Base-by-base conservation (phyloP, 1,140 invertebrate species). In the Ostrea edulis region DNA sequence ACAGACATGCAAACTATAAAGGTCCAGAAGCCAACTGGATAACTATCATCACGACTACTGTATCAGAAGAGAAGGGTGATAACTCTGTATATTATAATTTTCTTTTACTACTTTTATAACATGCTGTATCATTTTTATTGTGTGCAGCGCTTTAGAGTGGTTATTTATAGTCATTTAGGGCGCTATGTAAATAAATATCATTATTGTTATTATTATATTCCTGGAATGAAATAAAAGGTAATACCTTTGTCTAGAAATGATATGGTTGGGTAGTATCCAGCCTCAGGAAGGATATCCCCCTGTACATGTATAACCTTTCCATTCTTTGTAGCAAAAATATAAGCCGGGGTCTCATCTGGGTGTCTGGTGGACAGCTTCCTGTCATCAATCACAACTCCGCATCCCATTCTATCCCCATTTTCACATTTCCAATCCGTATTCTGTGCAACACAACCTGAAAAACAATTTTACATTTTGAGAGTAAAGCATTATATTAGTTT, bases 191-290 rank as follows among this genome's bases (percentile, higher is more conserved):
- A 71, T 71, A 71, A 71, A 71, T 71, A 22, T 71, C 17, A 71
- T n/a, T 71, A 8, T 71, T 71, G 7, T 22, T 44, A n/a, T 2
- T 20, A 25, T 77, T 77, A 9, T 29, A 71, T 71, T 22, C 9
- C 1, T 20, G 4, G 9, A 25, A 35, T 20, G n/a, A n/a, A 8
- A 20, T 12, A 8, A 22, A 25, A 8, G 12, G 29, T 29, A 25
- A 35, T 86, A 86, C 85, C 85, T 53, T 77, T 71, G 2, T 51
- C 44, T n/a, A 77, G 11, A 8, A 86, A 77, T 20, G 53, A 86
- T 77, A 86, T 25, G 77, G 85, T 86, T 12, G 85, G 85, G 77
- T 86, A 86, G 53, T 71, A 86, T 11, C 85, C 85, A 25, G 17
- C 62, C 14, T 52, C 68, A 9, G 85, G 85, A 11, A 53, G 35